Percentiles rank a stretch among this genome's conserved stretches.
Conservation (phyloP, 1,140 invertebrate genomes). For the Myzus persicae region DNA sequence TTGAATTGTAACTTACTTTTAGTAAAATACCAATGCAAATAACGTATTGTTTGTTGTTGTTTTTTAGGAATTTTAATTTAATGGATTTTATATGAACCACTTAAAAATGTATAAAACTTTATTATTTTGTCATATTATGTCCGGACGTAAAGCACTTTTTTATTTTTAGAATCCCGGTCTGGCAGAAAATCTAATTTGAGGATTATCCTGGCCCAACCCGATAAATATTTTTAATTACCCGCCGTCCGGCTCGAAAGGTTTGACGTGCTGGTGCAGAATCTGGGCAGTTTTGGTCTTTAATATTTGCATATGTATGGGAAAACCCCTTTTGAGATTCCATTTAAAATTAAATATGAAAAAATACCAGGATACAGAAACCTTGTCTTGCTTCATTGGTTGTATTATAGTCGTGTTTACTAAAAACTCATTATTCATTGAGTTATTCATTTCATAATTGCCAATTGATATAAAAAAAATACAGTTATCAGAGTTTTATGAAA, state of each 20-base stretch:
- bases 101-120: background rate
- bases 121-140: background rate
- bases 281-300: background rate
- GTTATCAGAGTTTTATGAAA: background rate
- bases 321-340: background rate
- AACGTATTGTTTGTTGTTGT: background rate
- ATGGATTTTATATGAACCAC: background rate
- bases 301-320: background rate
- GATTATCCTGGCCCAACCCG: background rate
- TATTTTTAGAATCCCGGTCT: background rate
- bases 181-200: background rate
- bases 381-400: background rate
- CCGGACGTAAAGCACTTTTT: background rate
- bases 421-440: background rate
- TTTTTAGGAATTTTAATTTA: background rate
- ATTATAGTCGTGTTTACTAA: background rate
- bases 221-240: constrained; percentile 1
- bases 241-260: background rate
- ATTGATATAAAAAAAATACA: background rate
- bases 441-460: no score
- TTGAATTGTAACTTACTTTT: background rate
- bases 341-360: background rate
- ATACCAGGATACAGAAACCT: background rate
- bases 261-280: background rate
- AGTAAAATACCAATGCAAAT: background rate